Base-by-base conservation (phyloP, 2,113 vertebrate genomes). In the Arvicanthis niloticus region DNA sequence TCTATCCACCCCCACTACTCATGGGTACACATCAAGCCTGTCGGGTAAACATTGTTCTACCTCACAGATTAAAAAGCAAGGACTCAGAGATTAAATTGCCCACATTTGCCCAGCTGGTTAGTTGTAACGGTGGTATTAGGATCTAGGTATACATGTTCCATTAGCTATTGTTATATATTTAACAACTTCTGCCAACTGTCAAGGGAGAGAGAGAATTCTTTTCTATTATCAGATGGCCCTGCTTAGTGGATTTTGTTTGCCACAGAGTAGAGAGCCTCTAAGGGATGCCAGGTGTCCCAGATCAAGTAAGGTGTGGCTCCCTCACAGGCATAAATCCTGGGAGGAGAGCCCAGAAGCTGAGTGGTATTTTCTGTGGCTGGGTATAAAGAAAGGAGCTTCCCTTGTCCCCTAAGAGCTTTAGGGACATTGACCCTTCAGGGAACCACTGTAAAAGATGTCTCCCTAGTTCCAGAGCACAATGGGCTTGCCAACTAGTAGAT, bases 11-110 rank as follows among this genome's bases (percentile, higher is more conserved):
- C 17, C 78, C 19, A 13, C 78, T 40, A 13, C 87, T 16, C 58
- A 62, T 31, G 6, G n/a, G 70, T 88, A 26, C 86, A 45, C 1
- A 51, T 37, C 31, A 34, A 34, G 88, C 37, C 70, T 10, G 12
- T 10, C 4, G 76, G 40, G 2, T 42, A 40, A 67, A 17, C 42
- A 56, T 16, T 85, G 16, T 76, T 85, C 1, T 26, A 68, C 88
- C 56, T 95, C 81, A 88, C 45, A 95, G 42, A 40, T 42, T 16
- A 94, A 31, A 37, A 96, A 94, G 58, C 7, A 77, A 73, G 73
- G 67, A 37, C 29, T 91, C 42, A 88, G 68, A 67, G 29, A 9
- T 90, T 84, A 88, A 93, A 84, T 62, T 82, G 58, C 45, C 58
- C 88, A 70, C n/a, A 2, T 67, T 75, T 86, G 93, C 40, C 19